Conservation (phyloP, 2,113 vertebrate species). For the Leptosomus discolor region DNA sequence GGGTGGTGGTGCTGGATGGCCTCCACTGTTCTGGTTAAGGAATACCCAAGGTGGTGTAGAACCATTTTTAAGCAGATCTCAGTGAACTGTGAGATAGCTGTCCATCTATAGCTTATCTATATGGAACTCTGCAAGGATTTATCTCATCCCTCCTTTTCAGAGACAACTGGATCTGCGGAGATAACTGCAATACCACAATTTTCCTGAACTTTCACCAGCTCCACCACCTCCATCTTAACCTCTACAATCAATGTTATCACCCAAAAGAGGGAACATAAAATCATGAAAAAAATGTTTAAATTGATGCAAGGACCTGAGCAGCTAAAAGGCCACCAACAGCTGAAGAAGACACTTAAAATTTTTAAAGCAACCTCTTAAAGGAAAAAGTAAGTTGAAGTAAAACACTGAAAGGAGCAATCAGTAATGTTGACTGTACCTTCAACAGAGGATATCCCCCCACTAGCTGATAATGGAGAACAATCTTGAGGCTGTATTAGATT, state of each 20-base stretch:
- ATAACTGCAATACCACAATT: background rate
- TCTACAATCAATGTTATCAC: background rate
- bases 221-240: background rate
- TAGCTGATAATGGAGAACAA: constrained; percentile 26
- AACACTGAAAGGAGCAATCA: constrained; percentile 12
- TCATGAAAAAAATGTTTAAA: background rate
- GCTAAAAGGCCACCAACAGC: background rate
- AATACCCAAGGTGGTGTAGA: background rate
- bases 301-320: background rate
- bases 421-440: background rate
- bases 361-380: background rate
- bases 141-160: background rate
- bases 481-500: constrained; percentile 27
- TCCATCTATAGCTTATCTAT: background rate
- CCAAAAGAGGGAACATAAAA: background rate
- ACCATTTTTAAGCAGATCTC: background rate
- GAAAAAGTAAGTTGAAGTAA: constrained; percentile 25
- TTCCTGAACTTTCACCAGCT: background rate
- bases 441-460: background rate
- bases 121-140: background rate
- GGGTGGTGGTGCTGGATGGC: background rate
- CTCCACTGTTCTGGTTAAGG: background rate
- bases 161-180: background rate
- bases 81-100: background rate
- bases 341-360: background rate